Percentiles rank a stretch among this genome's conserved stretches.
These are phyloP conservation scores for Isichthys henryi DNA, from an alignment of 2,113 vertebrate genomes.

Conservation along the genomic window DNA sequence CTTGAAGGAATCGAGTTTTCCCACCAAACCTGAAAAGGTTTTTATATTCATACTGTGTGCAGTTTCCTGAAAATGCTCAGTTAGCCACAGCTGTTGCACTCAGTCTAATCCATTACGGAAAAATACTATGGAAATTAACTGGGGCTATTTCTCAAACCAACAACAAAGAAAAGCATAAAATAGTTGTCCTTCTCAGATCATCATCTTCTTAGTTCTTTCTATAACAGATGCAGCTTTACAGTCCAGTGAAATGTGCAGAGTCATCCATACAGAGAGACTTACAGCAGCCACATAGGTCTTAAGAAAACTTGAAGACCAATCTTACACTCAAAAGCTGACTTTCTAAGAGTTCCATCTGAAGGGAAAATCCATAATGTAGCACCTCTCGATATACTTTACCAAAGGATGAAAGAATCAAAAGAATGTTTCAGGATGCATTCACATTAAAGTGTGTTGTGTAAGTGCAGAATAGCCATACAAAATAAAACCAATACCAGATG, in stretches of 20 bases:
- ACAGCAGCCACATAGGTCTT: not conserved
- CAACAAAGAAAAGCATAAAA: not conserved
- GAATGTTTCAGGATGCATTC: not conserved
- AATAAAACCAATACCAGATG: not conserved
- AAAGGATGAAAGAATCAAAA: not conserved
- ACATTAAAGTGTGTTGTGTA: not conserved
- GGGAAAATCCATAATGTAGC: not conserved
- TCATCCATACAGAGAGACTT: not conserved
- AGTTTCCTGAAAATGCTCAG: conserved; percentile 13
- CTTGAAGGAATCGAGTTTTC: conserved; percentile 21
- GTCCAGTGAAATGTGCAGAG: not conserved
- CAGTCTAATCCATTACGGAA: conserved; percentile 20
- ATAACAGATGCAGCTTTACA: too few species aligned
- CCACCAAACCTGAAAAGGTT: conserved; percentile 6
- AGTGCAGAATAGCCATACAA: not conserved
- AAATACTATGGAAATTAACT: conserved; percentile 21
- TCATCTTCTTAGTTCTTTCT: not conserved
- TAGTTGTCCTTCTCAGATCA: not conserved
- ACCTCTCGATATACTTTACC: not conserved
- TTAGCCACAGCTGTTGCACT: conserved; percentile 32
- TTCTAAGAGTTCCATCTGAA: not conserved
- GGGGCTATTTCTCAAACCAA: conserved; percentile 11
- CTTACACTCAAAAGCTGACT: not conserved
- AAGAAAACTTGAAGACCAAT: not conserved
- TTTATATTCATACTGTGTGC: conserved; percentile 22